A percentile compares a stretch with the other conserved stretches of the same genome.
Evolutionary conservation across 2,888 invertebrate genomes (phyloP).

Genomic region (Lissocephala sabroskyi): DNA sequence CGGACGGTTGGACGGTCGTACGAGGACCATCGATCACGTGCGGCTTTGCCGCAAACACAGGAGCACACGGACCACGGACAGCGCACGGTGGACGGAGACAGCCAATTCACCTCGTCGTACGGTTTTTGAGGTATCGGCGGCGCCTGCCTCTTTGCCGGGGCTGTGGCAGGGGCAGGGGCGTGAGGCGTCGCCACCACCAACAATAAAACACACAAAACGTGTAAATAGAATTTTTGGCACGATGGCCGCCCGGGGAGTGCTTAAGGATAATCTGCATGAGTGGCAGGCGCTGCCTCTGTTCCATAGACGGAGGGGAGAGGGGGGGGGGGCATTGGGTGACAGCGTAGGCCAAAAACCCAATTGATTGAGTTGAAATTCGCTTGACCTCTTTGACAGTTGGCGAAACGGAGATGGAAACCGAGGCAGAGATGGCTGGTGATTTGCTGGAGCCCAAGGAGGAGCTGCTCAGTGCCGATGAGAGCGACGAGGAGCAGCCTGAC

Average conservation of each 20-base stretch:
- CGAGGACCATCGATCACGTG: conserved; percentile 56
- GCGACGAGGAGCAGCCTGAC: conserved; percentile 19
- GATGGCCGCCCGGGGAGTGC: conserved; percentile 69
- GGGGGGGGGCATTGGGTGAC: conserved; percentile 22
- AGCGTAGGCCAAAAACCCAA: conserved; percentile 22
- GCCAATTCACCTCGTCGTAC: conserved; percentile 5
- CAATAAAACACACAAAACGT: conserved; percentile 70
- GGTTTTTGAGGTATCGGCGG: conserved; percentile 59
- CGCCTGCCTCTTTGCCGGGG: conserved; percentile 31
- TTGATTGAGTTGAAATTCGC: conserved; percentile 33
- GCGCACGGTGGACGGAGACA: too few species aligned
- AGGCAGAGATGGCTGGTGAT: conserved; percentile 23
- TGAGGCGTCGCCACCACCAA: conserved; percentile 29
- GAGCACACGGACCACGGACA: conserved; percentile 5
- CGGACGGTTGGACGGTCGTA: conserved; percentile 8
- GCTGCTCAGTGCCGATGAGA: conserved; percentile 55
- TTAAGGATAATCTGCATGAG: conserved; percentile 70
- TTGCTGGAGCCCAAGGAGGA: conserved; percentile 67
- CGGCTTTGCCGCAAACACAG: conserved; percentile 47
- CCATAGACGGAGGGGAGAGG: background rate
- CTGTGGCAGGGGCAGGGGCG: too few species aligned
- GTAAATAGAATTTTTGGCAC: conserved; percentile 71
- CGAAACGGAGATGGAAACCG: conserved; percentile 47
- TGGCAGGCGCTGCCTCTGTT: conserved; percentile 18
- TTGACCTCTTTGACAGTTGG: conserved; percentile 35